These are phyloP conservation scores for Acestrorhynchus altus DNA, from an alignment of 2,797 vertebrate genomes.

Conservation along the genomic window DNA sequence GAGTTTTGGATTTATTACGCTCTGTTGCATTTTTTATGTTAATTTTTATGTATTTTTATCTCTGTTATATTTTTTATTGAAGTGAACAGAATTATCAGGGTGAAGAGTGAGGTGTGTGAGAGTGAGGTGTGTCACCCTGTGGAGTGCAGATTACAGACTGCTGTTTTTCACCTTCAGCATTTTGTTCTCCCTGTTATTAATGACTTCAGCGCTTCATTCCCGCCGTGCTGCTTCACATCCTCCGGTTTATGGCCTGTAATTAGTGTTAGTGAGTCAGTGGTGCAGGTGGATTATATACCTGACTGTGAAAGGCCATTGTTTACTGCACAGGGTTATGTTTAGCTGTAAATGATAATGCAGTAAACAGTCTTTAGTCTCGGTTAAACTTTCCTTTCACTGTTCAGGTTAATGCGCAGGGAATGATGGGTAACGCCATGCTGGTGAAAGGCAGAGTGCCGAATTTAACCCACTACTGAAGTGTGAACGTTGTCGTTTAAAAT, in stretches of 20 bases:
- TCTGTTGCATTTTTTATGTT: no score
- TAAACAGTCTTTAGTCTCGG: not conserved
- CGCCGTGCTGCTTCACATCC: conserved; percentile 15
- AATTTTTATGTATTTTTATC: no score
- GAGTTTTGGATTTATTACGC: no score
- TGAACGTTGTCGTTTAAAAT: no score
- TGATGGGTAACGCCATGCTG: not conserved
- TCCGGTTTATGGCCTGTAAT: conserved; percentile 18
- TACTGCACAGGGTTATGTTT: not conserved
- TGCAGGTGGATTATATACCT: not conserved
- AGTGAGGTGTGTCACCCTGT: no score
- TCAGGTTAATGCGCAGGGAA: not conserved
- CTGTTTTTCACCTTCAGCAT: not conserved
- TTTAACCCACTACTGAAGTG: no score
- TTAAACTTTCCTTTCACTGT: conserved; percentile 55
- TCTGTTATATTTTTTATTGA: no score
- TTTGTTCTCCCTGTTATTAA: conserved; percentile 45
- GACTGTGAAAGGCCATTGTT: not conserved
- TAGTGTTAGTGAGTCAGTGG: not conserved
- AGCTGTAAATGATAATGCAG: not conserved
- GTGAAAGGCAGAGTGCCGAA: not conserved
- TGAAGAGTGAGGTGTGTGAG: no score
- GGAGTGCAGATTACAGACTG: conserved; percentile 26
- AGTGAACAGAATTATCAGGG: no score
- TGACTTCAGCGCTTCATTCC: not conserved